Percentiles rank a stretch among this genome's conserved stretches.
Evolutionary conservation across 2,113 vertebrate genomes (phyloP).

Genomic region (Gnathonemus longibarbis): DNA sequence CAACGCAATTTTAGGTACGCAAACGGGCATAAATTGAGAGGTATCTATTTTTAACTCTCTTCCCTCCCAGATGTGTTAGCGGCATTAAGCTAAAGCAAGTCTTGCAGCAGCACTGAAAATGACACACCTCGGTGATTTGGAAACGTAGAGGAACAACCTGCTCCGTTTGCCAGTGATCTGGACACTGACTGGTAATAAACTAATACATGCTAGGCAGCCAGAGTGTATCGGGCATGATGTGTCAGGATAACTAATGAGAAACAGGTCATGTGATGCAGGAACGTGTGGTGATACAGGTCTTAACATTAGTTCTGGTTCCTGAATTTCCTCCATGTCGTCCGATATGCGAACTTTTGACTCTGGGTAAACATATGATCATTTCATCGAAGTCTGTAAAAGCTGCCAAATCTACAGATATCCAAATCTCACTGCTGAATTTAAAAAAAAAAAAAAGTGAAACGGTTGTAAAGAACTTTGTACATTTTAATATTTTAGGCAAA

Average conservation of each 20-base stretch:
- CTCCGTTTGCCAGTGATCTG: background rate
- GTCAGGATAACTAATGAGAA: background rate
- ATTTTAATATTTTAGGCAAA: background rate
- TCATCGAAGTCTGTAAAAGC: background rate
- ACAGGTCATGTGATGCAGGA: background rate
- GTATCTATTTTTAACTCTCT: constrained; percentile 41
- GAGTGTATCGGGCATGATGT: background rate
- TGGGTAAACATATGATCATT: background rate
- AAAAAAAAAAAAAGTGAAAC: no score
- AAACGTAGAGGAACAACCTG: background rate
- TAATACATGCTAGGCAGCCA: background rate
- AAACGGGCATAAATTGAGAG: constrained; percentile 32
- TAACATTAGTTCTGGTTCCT: background rate
- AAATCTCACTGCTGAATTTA: background rate
- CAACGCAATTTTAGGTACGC: constrained; percentile 26
- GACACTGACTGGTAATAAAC: background rate
- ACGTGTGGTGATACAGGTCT: background rate
- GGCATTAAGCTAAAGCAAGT: constrained; percentile 28
- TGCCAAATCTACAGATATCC: background rate
- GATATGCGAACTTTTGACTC: background rate
- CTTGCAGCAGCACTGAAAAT: constrained; percentile 10
- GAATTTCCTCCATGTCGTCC: background rate
- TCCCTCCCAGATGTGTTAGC: constrained; percentile 36
- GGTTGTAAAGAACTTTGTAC: background rate
- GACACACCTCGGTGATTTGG: constrained; percentile 18